A percentile compares a stretch with the other conserved stretches of the same genome.
phyloP scores from a whole-genome alignment of 2,113 vertebrate genomes.

The Amblyornis subalaris region DNA sequence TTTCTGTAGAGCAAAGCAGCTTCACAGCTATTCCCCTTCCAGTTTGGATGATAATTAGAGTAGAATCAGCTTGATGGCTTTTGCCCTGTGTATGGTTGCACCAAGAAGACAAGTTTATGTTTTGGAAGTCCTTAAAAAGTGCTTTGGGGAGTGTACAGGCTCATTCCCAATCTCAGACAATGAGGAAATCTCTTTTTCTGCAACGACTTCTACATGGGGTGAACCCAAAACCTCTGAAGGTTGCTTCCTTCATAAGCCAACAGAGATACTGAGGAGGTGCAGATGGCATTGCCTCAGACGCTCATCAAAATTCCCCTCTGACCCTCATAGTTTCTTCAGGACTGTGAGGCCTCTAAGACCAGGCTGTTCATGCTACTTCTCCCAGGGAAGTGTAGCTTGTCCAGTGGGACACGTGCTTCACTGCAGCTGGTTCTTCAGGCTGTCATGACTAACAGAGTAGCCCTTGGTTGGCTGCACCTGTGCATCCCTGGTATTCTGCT shows the following conservation, averaged over 20 bases:
- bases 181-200: background rate
- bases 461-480: background rate
- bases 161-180: background rate
- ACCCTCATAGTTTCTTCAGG: background rate
- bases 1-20: background rate
- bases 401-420: background rate
- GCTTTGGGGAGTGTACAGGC: background rate
- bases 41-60: background rate
- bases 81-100: background rate
- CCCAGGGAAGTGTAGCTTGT: background rate
- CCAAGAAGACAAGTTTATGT: background rate
- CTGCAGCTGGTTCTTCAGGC: background rate
- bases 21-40: background rate
- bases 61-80: background rate
- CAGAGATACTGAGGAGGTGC: rapidly evolving
- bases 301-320: background rate
- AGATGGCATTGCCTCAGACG: background rate
- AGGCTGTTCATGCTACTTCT: background rate
- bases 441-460: background rate
- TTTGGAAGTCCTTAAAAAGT: background rate
- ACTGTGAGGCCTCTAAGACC: background rate
- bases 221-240: background rate
- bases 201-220: background rate
- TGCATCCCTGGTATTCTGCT: background rate
- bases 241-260: background rate